Evolutionary conservation across 2,797 vertebrate species (phyloP), one percentile per base, ranked within the genome.

Genomic region (Salarias fasciatus): DNA sequence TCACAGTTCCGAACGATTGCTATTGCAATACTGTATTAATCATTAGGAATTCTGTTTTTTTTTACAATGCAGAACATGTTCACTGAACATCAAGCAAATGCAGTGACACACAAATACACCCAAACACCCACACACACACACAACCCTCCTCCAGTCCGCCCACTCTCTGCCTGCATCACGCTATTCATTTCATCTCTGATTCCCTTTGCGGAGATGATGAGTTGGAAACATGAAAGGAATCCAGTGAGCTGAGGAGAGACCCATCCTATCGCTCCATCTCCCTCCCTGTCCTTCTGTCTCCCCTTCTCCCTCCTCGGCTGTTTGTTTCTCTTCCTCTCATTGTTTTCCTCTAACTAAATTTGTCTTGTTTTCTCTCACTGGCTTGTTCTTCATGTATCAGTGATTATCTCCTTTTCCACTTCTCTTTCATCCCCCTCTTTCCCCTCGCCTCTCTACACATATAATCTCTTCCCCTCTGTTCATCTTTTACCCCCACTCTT

Each of bases 121-220:
- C 29, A 18, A 44, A 55, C 59, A 5, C 11, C 33, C 46, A 33
- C 55, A 48, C 54, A 11, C 45, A 46, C 37, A 57, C 67, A 72
- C 63, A 53, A 63, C 7, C n/a, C 60, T 50, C 61, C 61, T 77
- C 41, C 59, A 38, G 56, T 73, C 72, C 37, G 9, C 83, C 80
- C 82, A 87, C 77, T 31, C 80, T 63, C 77, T 70, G 71, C 59
- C 53, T 15, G 2, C 64, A 83, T 81, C 84, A 64, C 67, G 37
- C 62, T 71, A 72, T 85, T 86, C 83, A 89, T 85, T 85, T 85
- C 79, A 86, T 89, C 83, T 89, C 45, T 78, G 82, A 88, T 91
- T 88, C 86, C 79, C 85, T 87, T 86, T 88, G 74, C 83, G 56
- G 75, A 84, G 77, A 83, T 63, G 80, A 86, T 86, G 79, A 83